Conservation (phyloP, 2,888 invertebrate species). For the Biston stratarius region DNA sequence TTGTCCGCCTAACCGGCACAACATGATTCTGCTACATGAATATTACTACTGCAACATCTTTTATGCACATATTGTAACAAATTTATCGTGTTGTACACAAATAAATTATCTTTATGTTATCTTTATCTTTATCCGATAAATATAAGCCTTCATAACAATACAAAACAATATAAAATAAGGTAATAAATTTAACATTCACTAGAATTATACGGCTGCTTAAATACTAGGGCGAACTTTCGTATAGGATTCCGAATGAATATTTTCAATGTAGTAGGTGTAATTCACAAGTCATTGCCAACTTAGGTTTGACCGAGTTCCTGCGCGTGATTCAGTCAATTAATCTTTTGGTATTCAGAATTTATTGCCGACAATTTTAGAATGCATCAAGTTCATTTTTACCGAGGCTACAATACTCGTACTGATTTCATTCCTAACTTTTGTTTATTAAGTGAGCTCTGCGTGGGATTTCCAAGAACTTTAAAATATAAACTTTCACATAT, state of each 20-base stretch:
- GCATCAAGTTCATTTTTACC: slow-evolving; percentile 9
- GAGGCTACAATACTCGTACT: background rate
- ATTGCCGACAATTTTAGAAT: slow-evolving; percentile 15
- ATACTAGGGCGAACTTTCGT: background rate
- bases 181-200: no score
- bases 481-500: no score
- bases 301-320: slow-evolving; percentile 8
- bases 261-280: background rate
- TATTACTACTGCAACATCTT: no score
- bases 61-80: no score
- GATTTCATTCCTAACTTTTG: background rate
- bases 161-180: no score
- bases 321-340: slow-evolving; percentile 19
- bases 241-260: background rate
- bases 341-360: slow-evolving; percentile 15
- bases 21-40: no score
- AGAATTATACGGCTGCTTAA: no score
- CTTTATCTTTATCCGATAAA: no score
- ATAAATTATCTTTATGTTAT: no score
- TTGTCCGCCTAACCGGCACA: no score
- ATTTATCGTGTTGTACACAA: no score
- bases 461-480: background rate
- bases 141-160: no score
- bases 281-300: slow-evolving; percentile 4
- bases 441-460: background rate